A percentile compares a stretch with the other conserved stretches of the same genome.
phyloP scores from a whole-genome alignment of 2,113 vertebrate species.

The Noctilio leporinus region DNA sequence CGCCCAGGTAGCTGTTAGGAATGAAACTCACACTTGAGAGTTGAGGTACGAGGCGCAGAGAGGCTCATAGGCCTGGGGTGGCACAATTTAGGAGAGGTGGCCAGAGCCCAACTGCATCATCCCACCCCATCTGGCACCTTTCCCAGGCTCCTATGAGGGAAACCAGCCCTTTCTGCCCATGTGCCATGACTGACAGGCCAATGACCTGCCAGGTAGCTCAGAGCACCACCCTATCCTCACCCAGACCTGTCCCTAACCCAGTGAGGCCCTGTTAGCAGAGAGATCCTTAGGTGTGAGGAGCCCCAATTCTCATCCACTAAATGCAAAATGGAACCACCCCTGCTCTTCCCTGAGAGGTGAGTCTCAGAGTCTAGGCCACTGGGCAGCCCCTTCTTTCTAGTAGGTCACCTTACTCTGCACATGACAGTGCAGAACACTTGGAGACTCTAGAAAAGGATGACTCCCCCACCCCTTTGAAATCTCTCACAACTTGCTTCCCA shows the following conservation, averaged over 20 bases:
- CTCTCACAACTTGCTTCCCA: not conserved
- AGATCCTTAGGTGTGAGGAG: not conserved
- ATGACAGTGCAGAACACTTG: not conserved
- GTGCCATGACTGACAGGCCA: not conserved
- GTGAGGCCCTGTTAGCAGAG: not conserved
- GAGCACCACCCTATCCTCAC: not conserved
- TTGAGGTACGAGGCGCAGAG: not conserved
- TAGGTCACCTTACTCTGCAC: not conserved
- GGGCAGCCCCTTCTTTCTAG: not conserved
- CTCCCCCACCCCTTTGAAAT: accelerated
- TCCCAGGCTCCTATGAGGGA: not conserved
- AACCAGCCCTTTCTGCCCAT: not conserved
- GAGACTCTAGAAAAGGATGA: not conserved
- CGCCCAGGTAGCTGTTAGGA: not conserved
- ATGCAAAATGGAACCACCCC: not conserved
- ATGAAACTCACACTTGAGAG: not conserved
- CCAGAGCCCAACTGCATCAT: not conserved
- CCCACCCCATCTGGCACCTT: not conserved
- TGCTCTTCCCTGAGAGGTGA: not conserved
- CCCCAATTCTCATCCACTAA: not conserved
- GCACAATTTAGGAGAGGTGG: not conserved
- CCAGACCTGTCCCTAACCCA: not conserved
- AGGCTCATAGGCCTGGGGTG: not conserved
- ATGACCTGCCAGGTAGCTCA: not conserved
- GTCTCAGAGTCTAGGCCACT: not conserved